phyloP scores from a whole-genome alignment of 1,140 invertebrate genomes.

The Tetragonula clypearis region DNA sequence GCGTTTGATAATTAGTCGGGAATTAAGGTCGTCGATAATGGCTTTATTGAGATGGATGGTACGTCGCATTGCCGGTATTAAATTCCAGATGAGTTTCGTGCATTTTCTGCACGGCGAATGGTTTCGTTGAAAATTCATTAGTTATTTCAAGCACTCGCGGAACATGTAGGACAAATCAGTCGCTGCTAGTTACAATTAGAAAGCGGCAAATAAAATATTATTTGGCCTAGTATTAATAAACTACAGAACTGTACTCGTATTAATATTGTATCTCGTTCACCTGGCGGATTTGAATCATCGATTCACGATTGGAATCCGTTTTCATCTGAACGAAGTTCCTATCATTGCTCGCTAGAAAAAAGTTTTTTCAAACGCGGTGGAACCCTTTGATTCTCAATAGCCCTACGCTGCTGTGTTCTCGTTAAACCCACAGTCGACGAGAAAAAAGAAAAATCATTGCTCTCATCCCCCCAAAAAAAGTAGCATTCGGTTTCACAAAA shows the following conservation, averaged over 20 bases:
- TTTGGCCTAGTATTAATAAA: not conserved
- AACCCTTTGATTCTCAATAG: not conserved
- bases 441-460: not conserved
- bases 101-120: not conserved
- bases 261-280: too few relatives aligned
- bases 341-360: not conserved
- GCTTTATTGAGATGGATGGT: not conserved
- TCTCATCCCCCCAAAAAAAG: not conserved
- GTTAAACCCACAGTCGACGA: not conserved
- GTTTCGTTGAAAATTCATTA: not conserved
- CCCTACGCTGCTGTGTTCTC: not conserved
- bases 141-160: not conserved
- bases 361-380: not conserved
- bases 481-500: not conserved
- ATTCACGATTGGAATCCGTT: not conserved
- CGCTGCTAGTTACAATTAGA: too few relatives aligned
- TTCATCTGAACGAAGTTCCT: not conserved
- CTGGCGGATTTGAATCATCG: too few relatives aligned
- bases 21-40: not conserved
- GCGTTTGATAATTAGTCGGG: not conserved
- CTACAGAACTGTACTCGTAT: not conserved
- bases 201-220: not conserved
- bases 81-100: too few relatives aligned
- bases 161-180: too few relatives aligned
- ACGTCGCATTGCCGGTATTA: not conserved